phyloP scores from a whole-genome alignment of 2,113 vertebrate genomes.

The Salvelinus fontinalis region DNA sequence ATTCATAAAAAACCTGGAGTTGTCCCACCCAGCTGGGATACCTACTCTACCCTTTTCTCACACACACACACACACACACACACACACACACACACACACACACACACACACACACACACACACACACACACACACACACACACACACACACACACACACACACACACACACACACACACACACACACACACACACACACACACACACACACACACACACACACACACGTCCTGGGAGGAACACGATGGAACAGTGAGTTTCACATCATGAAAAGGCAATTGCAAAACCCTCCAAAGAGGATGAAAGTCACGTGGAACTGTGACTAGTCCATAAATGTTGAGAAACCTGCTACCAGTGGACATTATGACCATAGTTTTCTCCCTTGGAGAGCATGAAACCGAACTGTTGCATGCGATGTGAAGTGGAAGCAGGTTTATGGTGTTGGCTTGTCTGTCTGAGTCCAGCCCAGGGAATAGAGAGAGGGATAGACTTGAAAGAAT shows the following conservation, averaged over 20 bases:
- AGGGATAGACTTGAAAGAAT: slow-evolving; percentile 3
- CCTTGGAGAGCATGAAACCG: not conserved
- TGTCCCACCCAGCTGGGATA: not conserved
- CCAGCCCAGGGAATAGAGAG: not conserved
- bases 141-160: slow-evolving; percentile 4
- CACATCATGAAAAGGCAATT: slow-evolving; percentile 15
- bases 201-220: not conserved
- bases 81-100: slow-evolving; percentile 10
- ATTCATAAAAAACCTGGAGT: slow-evolving; percentile 36
- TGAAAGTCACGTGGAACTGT: slow-evolving; percentile 16
- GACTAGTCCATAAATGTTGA: slow-evolving; percentile 19
- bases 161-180: slow-evolving; percentile 7
- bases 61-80: slow-evolving; percentile 4
- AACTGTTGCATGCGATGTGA: slow-evolving; percentile 8
- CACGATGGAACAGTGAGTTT: too few relatives aligned
- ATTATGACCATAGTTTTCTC: slow-evolving; percentile 4
- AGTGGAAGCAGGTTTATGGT: slow-evolving; percentile 4
- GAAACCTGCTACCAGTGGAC: slow-evolving; percentile 5
- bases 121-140: slow-evolving; percentile 4
- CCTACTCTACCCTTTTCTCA: not conserved
- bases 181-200: not conserved
- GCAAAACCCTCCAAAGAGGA: slow-evolving; percentile 33
- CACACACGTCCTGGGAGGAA: too few relatives aligned
- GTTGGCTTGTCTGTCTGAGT: slow-evolving; percentile 3
- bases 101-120: slow-evolving; percentile 5